Conservation (phyloP, 1,140 invertebrate genomes). For the Calycopis cecrops region DNA sequence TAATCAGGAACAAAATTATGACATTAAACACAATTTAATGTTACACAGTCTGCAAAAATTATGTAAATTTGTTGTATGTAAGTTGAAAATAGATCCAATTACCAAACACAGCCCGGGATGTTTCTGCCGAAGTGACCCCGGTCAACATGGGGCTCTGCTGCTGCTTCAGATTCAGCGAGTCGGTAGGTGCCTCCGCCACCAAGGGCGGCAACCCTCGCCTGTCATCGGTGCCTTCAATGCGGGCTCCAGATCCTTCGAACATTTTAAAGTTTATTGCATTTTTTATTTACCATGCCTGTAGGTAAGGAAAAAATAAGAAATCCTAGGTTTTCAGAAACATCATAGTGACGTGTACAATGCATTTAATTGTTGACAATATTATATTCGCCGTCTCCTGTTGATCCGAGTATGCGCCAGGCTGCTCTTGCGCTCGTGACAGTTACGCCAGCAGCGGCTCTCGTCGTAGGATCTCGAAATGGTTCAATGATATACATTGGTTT, state of each 20-base stretch:
- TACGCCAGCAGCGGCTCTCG: no score
- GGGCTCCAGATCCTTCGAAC: constrained; percentile 58
- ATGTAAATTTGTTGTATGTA: no score
- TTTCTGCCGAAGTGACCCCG: constrained; percentile 83
- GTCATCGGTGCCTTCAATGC: constrained; percentile 80
- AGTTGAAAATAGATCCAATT: constrained; percentile 16
- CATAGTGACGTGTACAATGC: no score
- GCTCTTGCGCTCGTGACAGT: no score
- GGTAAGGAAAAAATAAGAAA: no score
- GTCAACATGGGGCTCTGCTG: constrained; percentile 79
- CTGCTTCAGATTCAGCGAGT: constrained; percentile 74
- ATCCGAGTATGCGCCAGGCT: background rate
- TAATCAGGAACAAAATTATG: no score
- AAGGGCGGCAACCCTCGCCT: constrained; percentile 76
- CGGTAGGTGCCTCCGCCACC: constrained; percentile 74
- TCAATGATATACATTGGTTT: no score
- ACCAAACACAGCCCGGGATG: constrained; percentile 77
- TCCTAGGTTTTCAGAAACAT: no score
- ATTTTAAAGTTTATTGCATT: background rate
- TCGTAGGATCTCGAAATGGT: no score
- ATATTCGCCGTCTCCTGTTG: background rate
- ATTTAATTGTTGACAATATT: background rate
- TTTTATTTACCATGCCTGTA: no score
- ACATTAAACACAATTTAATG: no score
- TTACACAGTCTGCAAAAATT: background rate